Base-by-base conservation (phyloP, 2,888 invertebrate species). In the Smittia sp. region DNA sequence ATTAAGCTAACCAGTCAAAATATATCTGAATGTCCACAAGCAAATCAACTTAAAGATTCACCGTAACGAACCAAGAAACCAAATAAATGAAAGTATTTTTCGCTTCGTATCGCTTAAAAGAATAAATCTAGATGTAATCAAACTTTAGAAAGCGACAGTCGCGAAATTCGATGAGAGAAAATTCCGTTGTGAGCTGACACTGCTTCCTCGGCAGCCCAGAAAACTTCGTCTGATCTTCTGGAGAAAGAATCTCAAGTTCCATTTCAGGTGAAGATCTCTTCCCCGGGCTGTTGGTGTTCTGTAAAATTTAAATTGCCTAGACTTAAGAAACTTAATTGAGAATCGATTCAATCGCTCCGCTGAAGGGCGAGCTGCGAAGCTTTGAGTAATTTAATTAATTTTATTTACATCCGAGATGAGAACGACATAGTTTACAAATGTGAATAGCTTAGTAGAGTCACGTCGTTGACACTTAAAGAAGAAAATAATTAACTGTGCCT, bases 231-330 rank as follows among this genome's bases (percentile, higher is more conserved):
- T 32, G 32, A 32, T 32, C 32, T 32, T 32, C 32, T 32, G 15
- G 46, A 46, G 46, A 46, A 46, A 46, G 46, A 46, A 46, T 46
- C 46, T 46, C 11, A 46, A 46, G 46, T 46, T 46, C 46, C 46
- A 46, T 46, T 46, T 46, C 4, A 32, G 32, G 9, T 32, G 9
- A 11, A 46, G 11, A 46, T 46, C 46, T 46, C n/a, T 46, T 46
- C 15, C 46, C 46, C n/a, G 3, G 46, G 46, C 46, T 46, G 46
- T 46, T n/a, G 46, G 15, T 46, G 46, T 46, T 46, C 46, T 46
- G 46, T 46, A 46, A 46, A 46, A 46, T 46, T 46, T 46, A 6
- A 46, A 46, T 13, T 15, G 15, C 15, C 2, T 46, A 46, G 46
- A n/a, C 2, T 46, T 46, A 46, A 46, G 46, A 11, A n/a, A 15